phyloP scores from a whole-genome alignment of 2,888 invertebrate genomes.

The Argynnis bischoffii region DNA sequence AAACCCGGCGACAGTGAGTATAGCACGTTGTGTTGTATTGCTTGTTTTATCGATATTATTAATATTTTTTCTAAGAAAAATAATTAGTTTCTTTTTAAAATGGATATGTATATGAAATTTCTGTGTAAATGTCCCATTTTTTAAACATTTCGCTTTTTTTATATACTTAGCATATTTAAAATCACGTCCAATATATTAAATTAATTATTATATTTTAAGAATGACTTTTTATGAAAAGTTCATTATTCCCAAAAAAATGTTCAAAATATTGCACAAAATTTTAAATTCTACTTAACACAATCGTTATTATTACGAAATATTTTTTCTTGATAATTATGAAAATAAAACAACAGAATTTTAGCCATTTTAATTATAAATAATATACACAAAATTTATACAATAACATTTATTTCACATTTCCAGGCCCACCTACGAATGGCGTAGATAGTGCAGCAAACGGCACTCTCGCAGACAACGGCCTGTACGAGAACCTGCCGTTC shows the following conservation, averaged over 20 bases:
- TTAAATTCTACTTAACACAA: too few species aligned
- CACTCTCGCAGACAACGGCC: slow-evolving; percentile 88
- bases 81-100: background rate
- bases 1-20: slow-evolving; percentile 85
- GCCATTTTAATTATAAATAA: too few species aligned
- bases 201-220: too few species aligned
- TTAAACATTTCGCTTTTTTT: too few species aligned
- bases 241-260: too few species aligned
- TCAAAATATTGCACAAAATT: too few species aligned
- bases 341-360: too few species aligned
- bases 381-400: background rate
- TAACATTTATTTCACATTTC: background rate
- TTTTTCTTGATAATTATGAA: too few species aligned
- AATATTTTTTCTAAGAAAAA: slow-evolving; percentile 4
- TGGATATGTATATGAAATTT: background rate
- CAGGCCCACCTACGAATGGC: slow-evolving; percentile 82
- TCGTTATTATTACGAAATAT: too few species aligned
- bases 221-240: too few species aligned
- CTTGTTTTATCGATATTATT: slow-evolving; percentile 7
- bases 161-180: background rate
- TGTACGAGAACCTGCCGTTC: slow-evolving; percentile 97
- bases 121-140: background rate
- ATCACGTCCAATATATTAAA: too few species aligned
- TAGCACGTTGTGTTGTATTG: slow-evolving; percentile 35
- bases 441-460: slow-evolving; percentile 84